phyloP scores from a whole-genome alignment of 2,888 invertebrate genomes.

The Sinodicranocentrus sp. region DNA sequence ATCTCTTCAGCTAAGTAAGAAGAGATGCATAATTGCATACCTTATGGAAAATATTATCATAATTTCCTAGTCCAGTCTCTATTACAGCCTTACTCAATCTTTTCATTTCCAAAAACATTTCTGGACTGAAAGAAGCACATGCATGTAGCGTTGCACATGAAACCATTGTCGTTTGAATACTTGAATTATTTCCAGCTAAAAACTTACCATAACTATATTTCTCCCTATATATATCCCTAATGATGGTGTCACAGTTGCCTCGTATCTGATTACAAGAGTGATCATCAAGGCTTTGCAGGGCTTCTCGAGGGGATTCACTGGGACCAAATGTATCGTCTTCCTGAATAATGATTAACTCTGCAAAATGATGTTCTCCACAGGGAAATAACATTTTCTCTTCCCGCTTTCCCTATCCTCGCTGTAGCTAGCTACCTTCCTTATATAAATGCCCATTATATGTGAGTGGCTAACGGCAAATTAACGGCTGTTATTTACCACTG shows the following conservation, averaged over 20 bases:
- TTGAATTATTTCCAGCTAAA: too few species aligned
- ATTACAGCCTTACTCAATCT: too few species aligned
- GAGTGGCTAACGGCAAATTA: constrained; percentile 56
- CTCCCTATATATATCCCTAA: too few species aligned
- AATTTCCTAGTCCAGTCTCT: too few species aligned
- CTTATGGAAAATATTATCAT: too few species aligned
- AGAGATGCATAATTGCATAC: too few species aligned
- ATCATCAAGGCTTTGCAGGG: constrained; percentile 73
- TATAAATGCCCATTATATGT: neutral
- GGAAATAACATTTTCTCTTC: constrained; percentile 74
- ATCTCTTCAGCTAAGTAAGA: too few species aligned
- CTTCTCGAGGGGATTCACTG: constrained; percentile 74
- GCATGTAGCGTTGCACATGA: too few species aligned
- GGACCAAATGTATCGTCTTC: constrained; percentile 76
- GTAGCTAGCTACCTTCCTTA: neutral
- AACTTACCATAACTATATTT: too few species aligned
- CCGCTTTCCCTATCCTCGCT: constrained; percentile 5
- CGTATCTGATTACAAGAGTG: constrained; percentile 76
- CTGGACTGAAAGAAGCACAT: too few species aligned
- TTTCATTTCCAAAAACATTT: too few species aligned
- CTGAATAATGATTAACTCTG: constrained; percentile 76
- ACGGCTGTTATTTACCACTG: constrained; percentile 63
- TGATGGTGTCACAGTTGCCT: constrained; percentile 74
- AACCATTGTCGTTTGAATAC: too few species aligned
- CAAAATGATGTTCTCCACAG: constrained; percentile 76